Conservation (phyloP, 2,888 invertebrate species). For the Thysanoteuthis rhombus region DNA sequence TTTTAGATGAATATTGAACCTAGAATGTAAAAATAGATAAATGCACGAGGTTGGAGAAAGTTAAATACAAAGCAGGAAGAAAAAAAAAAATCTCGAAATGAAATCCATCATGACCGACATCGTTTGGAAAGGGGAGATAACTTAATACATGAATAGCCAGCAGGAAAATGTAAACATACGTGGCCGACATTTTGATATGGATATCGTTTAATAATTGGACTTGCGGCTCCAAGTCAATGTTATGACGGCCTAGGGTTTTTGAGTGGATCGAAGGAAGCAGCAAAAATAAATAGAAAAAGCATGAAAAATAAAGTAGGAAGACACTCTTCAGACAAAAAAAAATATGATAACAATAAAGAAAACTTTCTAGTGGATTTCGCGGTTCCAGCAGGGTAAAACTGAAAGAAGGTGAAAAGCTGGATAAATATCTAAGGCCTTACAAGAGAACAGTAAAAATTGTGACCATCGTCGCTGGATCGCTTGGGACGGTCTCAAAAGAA, state of each 20-base stretch:
- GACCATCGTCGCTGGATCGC: not conserved
- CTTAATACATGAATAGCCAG: not conserved
- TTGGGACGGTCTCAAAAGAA: not conserved
- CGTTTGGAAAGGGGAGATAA: not conserved
- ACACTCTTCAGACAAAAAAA: no score
- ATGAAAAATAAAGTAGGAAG: not conserved
- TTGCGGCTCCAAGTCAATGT: not conserved
- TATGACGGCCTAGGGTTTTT: not conserved
- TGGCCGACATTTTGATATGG: not conserved
- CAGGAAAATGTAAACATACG: not conserved
- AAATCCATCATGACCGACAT: not conserved
- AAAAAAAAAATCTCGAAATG: not conserved
- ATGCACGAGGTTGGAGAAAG: not conserved
- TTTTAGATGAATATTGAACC: not conserved
- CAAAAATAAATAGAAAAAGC: not conserved
- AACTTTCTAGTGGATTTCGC: no score
- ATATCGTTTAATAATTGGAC: not conserved
- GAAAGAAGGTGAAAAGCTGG: not conserved
- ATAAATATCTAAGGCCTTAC: no score
- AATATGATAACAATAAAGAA: no score
- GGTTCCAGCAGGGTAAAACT: not conserved
- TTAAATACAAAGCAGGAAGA: not conserved
- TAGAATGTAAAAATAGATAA: not conserved
- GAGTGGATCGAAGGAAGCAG: no score
- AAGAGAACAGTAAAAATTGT: no score